Conservation (phyloP, 1,140 invertebrate genomes). For the Drosophila setifemur region DNA sequence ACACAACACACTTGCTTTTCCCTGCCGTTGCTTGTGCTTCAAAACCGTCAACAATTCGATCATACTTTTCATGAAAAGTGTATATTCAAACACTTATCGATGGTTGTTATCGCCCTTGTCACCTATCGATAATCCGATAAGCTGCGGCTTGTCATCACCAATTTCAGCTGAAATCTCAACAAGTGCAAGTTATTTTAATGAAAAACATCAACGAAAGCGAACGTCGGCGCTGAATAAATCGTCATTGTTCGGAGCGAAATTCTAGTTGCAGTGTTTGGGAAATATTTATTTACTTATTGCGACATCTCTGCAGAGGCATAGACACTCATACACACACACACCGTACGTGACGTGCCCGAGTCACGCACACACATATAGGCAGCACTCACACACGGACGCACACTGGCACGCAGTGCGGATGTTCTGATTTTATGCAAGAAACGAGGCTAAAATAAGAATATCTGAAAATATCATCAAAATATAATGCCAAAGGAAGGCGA, state of each 20-base stretch:
- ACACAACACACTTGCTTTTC: neutral
- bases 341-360: conserved; percentile 10
- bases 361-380: conserved; percentile 1
- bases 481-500: conserved; percentile 48
- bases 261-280: conserved; percentile 31
- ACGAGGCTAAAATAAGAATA: conserved; percentile 52
- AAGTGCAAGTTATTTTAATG: conserved; percentile 35
- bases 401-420: conserved; percentile 33
- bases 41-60: neutral
- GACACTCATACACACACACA: conserved; percentile 8
- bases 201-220: conserved; percentile 13
- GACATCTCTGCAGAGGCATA: conserved; percentile 31
- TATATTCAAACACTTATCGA: conserved; percentile 1
- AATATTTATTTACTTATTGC: conserved; percentile 28
- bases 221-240: conserved; percentile 1
- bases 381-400: conserved; percentile 16
- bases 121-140: conserved; percentile 1
- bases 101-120: neutral
- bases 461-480: conserved; percentile 41
- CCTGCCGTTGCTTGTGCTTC: neutral
- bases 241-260: conserved; percentile 1
- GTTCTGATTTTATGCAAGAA: conserved; percentile 44
- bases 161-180: conserved; percentile 27
- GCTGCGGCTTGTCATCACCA: neutral
- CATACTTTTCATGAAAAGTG: conserved; percentile 1